These are phyloP conservation scores for Coreius guichenoti DNA, from an alignment of 2,797 vertebrate species.

Conservation along the genomic window DNA sequence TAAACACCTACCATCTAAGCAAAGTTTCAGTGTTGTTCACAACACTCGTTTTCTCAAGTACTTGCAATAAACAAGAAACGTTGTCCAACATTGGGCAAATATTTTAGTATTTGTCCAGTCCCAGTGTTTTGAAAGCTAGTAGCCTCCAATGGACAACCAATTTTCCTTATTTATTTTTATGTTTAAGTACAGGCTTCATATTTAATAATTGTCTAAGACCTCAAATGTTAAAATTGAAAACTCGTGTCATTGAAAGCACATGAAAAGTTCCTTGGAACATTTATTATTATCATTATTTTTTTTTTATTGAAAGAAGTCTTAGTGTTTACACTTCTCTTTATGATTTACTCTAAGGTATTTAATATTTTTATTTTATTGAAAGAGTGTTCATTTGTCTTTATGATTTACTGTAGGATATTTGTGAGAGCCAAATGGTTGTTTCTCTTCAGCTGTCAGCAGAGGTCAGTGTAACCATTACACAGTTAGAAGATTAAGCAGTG, in stretches of 20 bases:
- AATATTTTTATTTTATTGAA: neutral
- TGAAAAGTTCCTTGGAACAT: neutral
- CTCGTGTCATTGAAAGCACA: neutral
- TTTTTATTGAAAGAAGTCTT: neutral
- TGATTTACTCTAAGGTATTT: neutral
- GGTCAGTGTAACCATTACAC: slow-evolving; percentile 27
- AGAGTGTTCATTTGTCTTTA: neutral
- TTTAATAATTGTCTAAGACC: neutral
- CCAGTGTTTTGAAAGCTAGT: neutral
- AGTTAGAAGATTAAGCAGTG: neutral
- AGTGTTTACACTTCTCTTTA: neutral
- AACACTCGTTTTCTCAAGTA: neutral
- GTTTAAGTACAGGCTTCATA: neutral
- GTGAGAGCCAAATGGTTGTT: slow-evolving; percentile 5
- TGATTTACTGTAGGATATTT: neutral
- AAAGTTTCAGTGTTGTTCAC: neutral
- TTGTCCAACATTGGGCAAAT: neutral
- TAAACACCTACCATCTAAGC: neutral
- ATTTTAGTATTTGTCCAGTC: neutral
- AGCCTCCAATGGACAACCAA: neutral
- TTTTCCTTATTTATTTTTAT: neutral
- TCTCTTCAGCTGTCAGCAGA: slow-evolving; percentile 21
- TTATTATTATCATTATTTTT: neutral
- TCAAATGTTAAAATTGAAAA: neutral
- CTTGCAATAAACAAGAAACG: neutral